phyloP scores from a whole-genome alignment of 2,113 vertebrate species.

The Litocranius walleri region DNA sequence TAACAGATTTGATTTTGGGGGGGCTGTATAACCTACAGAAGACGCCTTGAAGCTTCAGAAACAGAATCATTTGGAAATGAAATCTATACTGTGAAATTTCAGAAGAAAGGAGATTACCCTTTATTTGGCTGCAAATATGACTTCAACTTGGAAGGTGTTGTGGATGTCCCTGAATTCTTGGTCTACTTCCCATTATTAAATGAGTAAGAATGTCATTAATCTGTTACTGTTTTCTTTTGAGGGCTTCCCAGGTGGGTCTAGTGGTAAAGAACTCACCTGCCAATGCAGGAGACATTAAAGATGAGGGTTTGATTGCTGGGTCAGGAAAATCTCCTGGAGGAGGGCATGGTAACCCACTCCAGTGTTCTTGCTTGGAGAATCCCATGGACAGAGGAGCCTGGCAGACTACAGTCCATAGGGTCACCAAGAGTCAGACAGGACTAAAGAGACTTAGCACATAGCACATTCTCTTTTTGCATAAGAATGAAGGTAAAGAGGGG shows the following conservation, averaged over 20 bases:
- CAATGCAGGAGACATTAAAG: not conserved
- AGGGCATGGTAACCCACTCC: not conserved
- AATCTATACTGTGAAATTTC: conserved; percentile 92
- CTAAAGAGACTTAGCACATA: not conserved
- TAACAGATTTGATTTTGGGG: not conserved
- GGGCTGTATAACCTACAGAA: conserved; percentile 78
- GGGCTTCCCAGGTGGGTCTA: not conserved
- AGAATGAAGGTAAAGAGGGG: not conserved
- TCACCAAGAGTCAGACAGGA: not conserved
- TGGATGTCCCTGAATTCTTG: conserved; percentile 96
- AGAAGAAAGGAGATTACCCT: conserved; percentile 91
- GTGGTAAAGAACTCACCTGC: not conserved
- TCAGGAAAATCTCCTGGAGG: not conserved
- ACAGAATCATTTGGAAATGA: conserved; percentile 94
- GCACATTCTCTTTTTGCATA: conserved; percentile 12
- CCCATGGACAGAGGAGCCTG: not conserved
- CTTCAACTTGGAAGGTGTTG: conserved; percentile 95
- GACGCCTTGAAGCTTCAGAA: conserved; percentile 90
- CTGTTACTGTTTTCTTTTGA: not conserved
- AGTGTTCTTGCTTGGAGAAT: not conserved
- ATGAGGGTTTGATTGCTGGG: not conserved
- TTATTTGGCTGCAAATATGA: conserved; percentile 97
- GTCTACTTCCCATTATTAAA: conserved; percentile 96
- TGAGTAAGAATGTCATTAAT: conserved; percentile 85
- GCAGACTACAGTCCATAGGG: not conserved